phyloP scores from a whole-genome alignment of 2,888 invertebrate genomes.

The Conchocele bisecta region DNA sequence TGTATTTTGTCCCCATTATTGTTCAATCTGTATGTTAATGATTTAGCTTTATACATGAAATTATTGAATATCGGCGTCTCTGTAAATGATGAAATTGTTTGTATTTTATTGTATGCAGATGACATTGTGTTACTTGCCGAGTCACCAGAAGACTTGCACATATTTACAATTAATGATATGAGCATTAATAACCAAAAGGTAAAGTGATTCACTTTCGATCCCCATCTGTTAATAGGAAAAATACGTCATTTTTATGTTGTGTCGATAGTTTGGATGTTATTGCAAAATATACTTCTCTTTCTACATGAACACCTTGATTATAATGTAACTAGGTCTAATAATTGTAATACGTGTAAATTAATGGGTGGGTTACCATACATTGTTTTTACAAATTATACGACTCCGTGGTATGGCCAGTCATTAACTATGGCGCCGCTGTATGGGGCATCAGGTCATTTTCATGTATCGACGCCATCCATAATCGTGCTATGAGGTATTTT shows the following conservation, averaged over 20 bases:
- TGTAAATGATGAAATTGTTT: conserved; percentile 25
- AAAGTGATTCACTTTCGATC: not conserved
- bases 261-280: not conserved
- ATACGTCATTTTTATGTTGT: not conserved
- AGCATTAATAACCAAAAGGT: not conserved
- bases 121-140: conserved; percentile 25
- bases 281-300: conserved; percentile 17
- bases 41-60: conserved; percentile 25
- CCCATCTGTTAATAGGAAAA: not conserved
- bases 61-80: conserved; percentile 23
- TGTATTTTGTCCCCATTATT: conserved; percentile 49
- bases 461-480: conserved; percentile 12
- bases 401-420: conserved; percentile 14
- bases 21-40: conserved; percentile 45
- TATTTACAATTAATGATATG: conserved; percentile 6
- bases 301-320: conserved; percentile 15
- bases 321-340: conserved; percentile 8
- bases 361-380: conserved; percentile 23
- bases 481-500: conserved; percentile 12
- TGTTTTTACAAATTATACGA: conserved; percentile 27
- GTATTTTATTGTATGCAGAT: conserved; percentile 40
- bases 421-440: conserved; percentile 15
- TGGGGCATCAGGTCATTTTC: conserved; percentile 17
- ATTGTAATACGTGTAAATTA: conserved; percentile 11
- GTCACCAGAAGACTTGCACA: not conserved